Conservation (phyloP, 2,113 vertebrate species). For the Neoarius graeffei region DNA sequence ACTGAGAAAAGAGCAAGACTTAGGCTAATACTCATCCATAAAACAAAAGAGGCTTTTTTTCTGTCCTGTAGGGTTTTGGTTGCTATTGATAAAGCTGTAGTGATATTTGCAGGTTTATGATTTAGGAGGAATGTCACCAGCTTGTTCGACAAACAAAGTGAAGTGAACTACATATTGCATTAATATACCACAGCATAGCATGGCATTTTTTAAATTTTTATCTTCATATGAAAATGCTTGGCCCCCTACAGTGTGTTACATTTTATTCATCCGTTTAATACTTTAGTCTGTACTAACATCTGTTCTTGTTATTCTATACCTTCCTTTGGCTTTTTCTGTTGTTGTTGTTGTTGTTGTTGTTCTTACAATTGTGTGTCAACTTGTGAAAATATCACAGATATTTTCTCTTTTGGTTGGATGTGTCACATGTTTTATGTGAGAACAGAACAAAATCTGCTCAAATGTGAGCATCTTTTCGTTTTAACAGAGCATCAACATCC, state of each 20-base stretch:
- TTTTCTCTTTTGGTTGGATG: not conserved
- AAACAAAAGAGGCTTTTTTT: slow-evolving; percentile 20
- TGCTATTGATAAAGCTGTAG: not conserved
- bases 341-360: not conserved
- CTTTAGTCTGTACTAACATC: not conserved
- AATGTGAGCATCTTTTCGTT: not conserved
- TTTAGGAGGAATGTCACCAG: not conserved
- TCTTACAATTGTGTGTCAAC: too few species aligned
- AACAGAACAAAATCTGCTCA: slow-evolving; percentile 14
- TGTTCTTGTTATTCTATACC: not conserved
- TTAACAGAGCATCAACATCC: not conserved
- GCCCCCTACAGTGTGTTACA: not conserved
- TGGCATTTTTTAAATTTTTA: not conserved
- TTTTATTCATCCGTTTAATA: not conserved
- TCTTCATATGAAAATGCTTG: not conserved
- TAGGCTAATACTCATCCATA: not conserved
- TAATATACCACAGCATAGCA: not conserved
- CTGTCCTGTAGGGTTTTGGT: not conserved
- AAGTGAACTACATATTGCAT: not conserved
- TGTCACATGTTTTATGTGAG: slow-evolving; percentile 4
- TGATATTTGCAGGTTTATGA: slow-evolving; percentile 8
- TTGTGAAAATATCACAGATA: not conserved
- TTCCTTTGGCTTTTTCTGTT: not conserved
- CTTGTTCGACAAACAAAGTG: not conserved
- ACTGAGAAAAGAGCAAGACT: not conserved